Percentiles rank a stretch among this genome's conserved stretches.
phyloP scores from a whole-genome alignment of 2,888 invertebrate genomes.

The Nomada hirtipes region DNA sequence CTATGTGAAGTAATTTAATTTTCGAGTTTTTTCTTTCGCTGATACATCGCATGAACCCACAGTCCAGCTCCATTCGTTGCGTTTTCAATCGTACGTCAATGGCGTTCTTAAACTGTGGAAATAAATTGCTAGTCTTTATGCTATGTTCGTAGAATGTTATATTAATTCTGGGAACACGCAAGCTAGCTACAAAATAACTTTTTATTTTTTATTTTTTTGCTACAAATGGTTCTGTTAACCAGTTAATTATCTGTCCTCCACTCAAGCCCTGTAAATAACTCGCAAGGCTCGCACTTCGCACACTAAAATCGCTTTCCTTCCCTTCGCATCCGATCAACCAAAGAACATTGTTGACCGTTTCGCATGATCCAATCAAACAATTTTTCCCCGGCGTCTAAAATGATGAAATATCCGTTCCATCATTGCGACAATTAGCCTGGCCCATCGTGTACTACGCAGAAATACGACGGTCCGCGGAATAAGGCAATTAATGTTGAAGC shows the following conservation, averaged over 20 bases:
- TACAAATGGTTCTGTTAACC: too few relatives aligned
- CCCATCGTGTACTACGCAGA: slow-evolving; percentile 26
- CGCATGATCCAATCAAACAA: neutral
- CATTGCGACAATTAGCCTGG: slow-evolving; percentile 11
- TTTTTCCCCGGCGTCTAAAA: slow-evolving; percentile 13
- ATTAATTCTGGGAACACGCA: slow-evolving; percentile 61
- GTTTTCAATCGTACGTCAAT: slow-evolving; percentile 50
- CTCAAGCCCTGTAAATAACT: neutral
- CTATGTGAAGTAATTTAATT: neutral
- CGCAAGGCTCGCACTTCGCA: neutral
- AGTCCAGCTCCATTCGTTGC: slow-evolving; percentile 69
- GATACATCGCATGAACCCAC: slow-evolving; percentile 55
- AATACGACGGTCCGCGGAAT: slow-evolving; percentile 30
- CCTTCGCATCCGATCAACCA: neutral
- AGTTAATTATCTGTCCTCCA: neutral
- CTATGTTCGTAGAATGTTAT: slow-evolving; percentile 66
- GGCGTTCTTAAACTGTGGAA: slow-evolving; percentile 73
- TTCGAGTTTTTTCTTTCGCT: neutral
- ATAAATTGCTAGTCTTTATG: slow-evolving; percentile 62
- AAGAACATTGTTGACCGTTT: neutral
- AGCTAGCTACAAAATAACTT: slow-evolving; percentile 48
- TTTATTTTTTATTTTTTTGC: neutral
- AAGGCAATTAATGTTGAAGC: slow-evolving; percentile 61
- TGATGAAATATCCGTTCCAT: slow-evolving; percentile 15
- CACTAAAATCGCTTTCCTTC: neutral